Evolutionary conservation across 2,113 vertebrate genomes (phyloP).

Genomic region (Cynopterus brachyotis): DNA sequence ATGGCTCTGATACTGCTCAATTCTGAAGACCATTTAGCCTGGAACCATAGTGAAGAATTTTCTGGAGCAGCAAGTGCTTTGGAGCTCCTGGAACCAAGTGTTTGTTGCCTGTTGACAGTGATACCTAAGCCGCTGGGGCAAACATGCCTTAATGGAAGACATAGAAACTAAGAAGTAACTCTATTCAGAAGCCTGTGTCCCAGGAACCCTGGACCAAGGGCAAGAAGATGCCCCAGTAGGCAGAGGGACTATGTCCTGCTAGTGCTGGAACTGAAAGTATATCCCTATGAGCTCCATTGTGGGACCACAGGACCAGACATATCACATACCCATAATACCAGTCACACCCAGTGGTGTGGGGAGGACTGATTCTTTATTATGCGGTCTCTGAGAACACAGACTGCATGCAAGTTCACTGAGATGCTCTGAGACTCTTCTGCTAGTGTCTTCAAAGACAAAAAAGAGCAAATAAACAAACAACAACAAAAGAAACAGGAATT

Average conservation of each 20-base stretch:
- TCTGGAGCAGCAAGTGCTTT: slow-evolving; percentile 85
- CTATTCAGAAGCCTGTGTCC: background rate
- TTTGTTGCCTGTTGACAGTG: slow-evolving; percentile 90
- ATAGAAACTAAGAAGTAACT: background rate
- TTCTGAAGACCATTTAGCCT: background rate
- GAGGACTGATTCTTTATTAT: background rate
- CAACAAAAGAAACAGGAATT: background rate
- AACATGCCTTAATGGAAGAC: background rate
- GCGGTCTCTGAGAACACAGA: background rate
- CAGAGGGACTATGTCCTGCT: background rate
- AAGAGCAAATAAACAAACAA: background rate
- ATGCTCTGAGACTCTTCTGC: background rate
- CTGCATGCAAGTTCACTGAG: background rate
- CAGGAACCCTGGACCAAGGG: background rate
- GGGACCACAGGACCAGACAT: background rate
- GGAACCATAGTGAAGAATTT: slow-evolving; percentile 89
- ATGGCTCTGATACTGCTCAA: background rate
- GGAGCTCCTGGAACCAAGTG: slow-evolving; percentile 91
- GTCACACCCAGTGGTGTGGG: background rate
- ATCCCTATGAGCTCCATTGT: background rate
- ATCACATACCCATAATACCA: background rate
- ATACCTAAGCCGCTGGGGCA: slow-evolving; percentile 86
- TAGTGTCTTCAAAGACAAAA: background rate
- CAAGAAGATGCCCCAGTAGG: background rate
- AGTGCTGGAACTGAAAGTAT: background rate